Evolutionary conservation across 92 coral and sea anemone species (phyloP).

Genomic region (Paramuricea clavata): DNA sequence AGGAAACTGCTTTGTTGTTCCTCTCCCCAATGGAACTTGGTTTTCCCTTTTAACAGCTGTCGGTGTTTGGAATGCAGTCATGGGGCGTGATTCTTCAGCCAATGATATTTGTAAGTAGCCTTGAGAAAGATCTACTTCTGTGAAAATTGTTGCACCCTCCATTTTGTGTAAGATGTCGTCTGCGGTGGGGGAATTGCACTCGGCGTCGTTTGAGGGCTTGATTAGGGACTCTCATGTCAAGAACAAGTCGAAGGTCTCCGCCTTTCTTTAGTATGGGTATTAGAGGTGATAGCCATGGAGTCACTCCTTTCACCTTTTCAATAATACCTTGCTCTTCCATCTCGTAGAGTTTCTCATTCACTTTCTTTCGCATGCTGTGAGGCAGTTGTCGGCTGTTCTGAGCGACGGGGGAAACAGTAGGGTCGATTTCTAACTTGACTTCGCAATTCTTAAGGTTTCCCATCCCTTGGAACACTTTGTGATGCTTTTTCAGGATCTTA

Average conservation of each 20-base stretch:
- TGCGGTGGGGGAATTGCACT: too few relatives aligned
- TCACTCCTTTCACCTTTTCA: conserved; percentile 46
- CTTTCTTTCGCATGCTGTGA: too few relatives aligned
- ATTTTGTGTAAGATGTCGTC: conserved; percentile 52
- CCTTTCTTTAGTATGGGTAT: conserved; percentile 16
- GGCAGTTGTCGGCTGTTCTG: too few relatives aligned
- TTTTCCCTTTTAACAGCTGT: neutral
- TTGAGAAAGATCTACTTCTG: conserved; percentile 56
- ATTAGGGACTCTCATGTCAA: conserved; percentile 44
- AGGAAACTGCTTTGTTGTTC: neutral
- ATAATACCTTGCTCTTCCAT: too few relatives aligned
- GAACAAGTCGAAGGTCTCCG: too few relatives aligned
- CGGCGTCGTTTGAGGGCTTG: too few relatives aligned
- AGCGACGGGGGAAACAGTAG: too few relatives aligned
- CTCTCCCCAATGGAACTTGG: neutral
- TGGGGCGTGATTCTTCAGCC: too few relatives aligned
- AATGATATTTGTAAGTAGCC: conserved; percentile 33
- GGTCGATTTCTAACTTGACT: conserved; percentile 17
- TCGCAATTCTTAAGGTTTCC: conserved; percentile 45
- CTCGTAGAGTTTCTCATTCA: too few relatives aligned
- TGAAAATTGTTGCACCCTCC: conserved; percentile 59
- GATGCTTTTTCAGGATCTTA: too few relatives aligned
- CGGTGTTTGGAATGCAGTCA: neutral
- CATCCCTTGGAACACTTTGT: too few relatives aligned
- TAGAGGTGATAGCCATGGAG: conserved; percentile 57